Percentiles rank a stretch among this genome's conserved stretches.
phyloP scores from a whole-genome alignment of 1,140 invertebrate genomes.

The Lepidurus packardi region DNA sequence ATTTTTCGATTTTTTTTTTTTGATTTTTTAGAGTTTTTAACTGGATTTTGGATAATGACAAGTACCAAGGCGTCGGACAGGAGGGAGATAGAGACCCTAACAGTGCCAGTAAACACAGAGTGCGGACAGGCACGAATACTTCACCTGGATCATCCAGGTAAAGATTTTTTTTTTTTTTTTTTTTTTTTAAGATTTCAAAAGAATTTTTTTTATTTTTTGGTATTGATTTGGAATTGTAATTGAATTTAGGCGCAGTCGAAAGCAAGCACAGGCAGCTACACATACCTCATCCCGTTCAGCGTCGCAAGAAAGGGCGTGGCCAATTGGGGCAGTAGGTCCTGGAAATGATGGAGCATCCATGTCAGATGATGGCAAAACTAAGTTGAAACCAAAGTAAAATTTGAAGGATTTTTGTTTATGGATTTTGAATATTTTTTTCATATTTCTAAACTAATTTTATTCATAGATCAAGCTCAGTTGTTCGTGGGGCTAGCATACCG shows the following conservation, averaged over 20 bases:
- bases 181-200: neutral
- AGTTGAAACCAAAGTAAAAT: neutral
- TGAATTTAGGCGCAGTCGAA: neutral
- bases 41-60: conserved; percentile 32
- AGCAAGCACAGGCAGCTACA: conserved; percentile 5
- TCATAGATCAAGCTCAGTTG: neutral
- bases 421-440: neutral
- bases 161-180: neutral
- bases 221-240: neutral
- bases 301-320: neutral
- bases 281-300: conserved; percentile 10
- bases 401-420: neutral
- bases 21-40: conserved; percentile 25
- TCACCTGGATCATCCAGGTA: conserved; percentile 33
- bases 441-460: no score
- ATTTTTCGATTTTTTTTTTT: neutral
- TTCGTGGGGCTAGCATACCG: neutral
- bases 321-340: neutral
- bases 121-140: conserved; percentile 24
- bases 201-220: no score
- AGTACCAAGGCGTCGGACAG: conserved; percentile 31
- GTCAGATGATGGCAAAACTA: conserved; percentile 15
- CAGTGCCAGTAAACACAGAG: conserved; percentile 24
- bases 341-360: conserved; percentile 2
- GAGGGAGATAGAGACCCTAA: neutral